Evolutionary conservation across 2,888 invertebrate genomes (phyloP), one percentile per base, ranked within the genome.

Genomic region (Amphipoea oculea): DNA sequence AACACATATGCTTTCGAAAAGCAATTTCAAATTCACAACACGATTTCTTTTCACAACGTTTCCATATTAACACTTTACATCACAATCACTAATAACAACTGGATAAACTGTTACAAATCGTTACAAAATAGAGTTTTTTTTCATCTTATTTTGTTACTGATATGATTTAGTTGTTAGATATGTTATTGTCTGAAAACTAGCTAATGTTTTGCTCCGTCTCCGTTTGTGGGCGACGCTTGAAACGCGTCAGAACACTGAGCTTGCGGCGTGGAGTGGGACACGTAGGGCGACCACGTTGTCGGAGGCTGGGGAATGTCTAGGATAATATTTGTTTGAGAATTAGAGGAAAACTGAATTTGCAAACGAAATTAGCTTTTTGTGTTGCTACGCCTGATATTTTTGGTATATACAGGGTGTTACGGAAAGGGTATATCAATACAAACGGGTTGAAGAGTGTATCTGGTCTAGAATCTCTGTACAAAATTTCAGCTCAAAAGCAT

Each of bases 231-330:
- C 81, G 79, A 82, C 85, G 85, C 81, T 81, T 87, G 88, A 80
- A 84, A 83, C 83, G 88, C 90, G 90, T 84, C 88, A 84, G 85
- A 81, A 85, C 84, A 91, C 91, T 90, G 90, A 87, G 89, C 82
- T 80, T 82, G 74, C 82, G 84, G 80, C 81, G 72, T 86, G 89
- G 90, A 87, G 90, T 88, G 90, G 89, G 90, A 89, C 79, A 72
- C 68, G 36, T 81, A 86, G 89, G 86, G 92, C 88, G 90, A 73
- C 92, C 78, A 91, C 57, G 81, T 23, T 29, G 68, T 73, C 0
- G 73, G 87, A 88, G 71, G 85, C 87, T 86, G 87, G 23, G 62
- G 75, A 81, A 77, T 20, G 4, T 76, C 11, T 20, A 45, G 45
- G 14, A 48, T 36, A 54, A 68, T 65, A 78, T 67, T 76, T 82